Conservation (phyloP, 2,797 vertebrate genomes). For the Jordanella pulchra region DNA sequence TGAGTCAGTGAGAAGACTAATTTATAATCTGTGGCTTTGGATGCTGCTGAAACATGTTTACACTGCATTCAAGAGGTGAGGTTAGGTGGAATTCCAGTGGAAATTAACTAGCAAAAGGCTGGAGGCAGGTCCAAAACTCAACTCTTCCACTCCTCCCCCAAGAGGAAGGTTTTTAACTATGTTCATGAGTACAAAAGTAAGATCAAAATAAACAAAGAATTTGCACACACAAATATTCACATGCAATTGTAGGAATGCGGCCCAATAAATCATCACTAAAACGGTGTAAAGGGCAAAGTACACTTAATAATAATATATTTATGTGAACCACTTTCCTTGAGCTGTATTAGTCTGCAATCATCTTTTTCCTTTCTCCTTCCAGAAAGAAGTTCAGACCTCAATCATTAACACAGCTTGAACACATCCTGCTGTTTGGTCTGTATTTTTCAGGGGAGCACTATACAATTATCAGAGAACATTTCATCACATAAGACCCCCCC, state of each 20-base stretch:
- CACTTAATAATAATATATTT: neutral
- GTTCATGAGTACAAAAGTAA: constrained; percentile 54
- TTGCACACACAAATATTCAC: constrained; percentile 28
- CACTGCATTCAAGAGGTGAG: constrained; percentile 42
- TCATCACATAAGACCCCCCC: constrained; percentile 36
- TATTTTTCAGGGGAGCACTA: constrained; percentile 27
- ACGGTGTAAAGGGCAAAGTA: constrained; percentile 28
- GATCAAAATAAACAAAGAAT: constrained; percentile 49
- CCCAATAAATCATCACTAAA: constrained; percentile 15
- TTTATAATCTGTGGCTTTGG: constrained; percentile 7
- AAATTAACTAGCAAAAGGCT: constrained; percentile 63
- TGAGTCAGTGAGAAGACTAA: constrained; percentile 21
- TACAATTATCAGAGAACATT: constrained; percentile 52
- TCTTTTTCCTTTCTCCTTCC: constrained; percentile 16
- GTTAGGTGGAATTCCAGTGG: constrained; percentile 48
- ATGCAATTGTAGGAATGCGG: constrained; percentile 7
- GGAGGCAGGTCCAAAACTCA: constrained; percentile 38
- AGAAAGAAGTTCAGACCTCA: constrained; percentile 36
- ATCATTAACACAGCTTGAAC: constrained; percentile 46
- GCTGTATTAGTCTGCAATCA: constrained; percentile 41
- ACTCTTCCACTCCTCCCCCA: constrained; percentile 21
- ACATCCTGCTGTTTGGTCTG: constrained; percentile 39
- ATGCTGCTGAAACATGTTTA: constrained; percentile 65
- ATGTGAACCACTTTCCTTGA: constrained; percentile 12
- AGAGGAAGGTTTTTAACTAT: constrained; percentile 34